phyloP scores from a whole-genome alignment of 2,888 invertebrate genomes.

The Conops quadrifasciatus region DNA sequence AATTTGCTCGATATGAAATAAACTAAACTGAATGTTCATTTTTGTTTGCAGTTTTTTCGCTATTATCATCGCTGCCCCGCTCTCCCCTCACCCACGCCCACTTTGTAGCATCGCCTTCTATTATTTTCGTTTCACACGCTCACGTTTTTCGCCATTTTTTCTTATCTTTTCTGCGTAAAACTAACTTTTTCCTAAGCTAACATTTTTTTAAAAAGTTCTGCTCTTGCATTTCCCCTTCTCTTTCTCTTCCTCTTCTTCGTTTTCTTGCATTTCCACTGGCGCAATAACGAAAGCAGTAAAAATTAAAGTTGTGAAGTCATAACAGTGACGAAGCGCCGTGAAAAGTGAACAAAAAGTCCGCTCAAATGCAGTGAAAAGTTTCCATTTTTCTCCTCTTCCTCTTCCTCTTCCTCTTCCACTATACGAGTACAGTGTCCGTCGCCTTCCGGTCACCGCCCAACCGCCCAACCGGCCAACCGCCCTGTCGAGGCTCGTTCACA shows the following conservation, averaged over 20 bases:
- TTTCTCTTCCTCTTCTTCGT: neutral
- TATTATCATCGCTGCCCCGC: neutral
- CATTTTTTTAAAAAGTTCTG: neutral
- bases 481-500: neutral
- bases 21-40: too few species aligned
- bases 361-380: neutral
- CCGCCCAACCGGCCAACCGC: neutral
- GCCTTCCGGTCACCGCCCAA: neutral
- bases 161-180: too few species aligned
- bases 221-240: neutral
- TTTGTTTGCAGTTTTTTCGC: neutral
- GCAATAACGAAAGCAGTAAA: neutral
- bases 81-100: neutral
- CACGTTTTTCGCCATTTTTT: too few species aligned
- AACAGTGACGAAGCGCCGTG: neutral
- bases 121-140: neutral
- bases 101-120: neutral
- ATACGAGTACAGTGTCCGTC: neutral
- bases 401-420: neutral
- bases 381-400: neutral
- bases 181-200: neutral
- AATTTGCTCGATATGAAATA: too few species aligned
- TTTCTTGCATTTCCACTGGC: neutral
- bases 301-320: constrained; percentile 9
- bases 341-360: neutral